phyloP scores from a whole-genome alignment of 2,888 invertebrate species.

The Andrena flavipes region DNA sequence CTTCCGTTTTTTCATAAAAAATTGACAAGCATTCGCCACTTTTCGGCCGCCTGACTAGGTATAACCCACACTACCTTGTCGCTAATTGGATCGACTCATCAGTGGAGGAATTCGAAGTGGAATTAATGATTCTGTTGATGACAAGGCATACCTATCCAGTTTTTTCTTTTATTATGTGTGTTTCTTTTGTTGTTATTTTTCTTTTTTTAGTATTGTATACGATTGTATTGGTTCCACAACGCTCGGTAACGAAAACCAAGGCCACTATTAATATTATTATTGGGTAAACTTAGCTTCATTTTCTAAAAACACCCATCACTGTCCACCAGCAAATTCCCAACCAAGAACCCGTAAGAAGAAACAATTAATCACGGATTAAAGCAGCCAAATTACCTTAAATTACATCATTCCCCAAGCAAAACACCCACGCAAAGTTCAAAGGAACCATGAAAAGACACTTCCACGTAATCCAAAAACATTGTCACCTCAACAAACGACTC shows the following conservation, averaged over 20 bases:
- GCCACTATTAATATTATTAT: background rate
- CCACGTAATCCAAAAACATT: background rate
- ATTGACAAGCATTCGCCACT: no score
- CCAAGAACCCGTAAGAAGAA: no score
- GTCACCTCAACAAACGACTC: background rate
- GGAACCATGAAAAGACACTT: background rate
- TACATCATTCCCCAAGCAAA: no score
- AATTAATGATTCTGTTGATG: background rate
- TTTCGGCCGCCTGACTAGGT: no score
- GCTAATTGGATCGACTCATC: slow-evolving; percentile 42
- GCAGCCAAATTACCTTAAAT: no score
- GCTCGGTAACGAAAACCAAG: background rate
- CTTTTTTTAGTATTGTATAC: no score
- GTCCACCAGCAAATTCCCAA: no score
- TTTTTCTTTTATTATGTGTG: background rate
- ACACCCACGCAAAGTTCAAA: no score
- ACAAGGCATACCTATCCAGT: background rate
- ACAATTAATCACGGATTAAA: no score
- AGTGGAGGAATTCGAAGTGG: slow-evolving; percentile 4
- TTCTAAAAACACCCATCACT: background rate
- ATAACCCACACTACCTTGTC: background rate
- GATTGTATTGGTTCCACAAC: background rate
- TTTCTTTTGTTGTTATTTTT: no score
- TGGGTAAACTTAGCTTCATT: background rate
- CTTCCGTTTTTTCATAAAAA: no score